Percentiles rank a stretch among this genome's conserved stretches.
These are phyloP conservation scores for Elmis aenea DNA, from an alignment of 2,888 invertebrate species.

Conservation along the genomic window DNA sequence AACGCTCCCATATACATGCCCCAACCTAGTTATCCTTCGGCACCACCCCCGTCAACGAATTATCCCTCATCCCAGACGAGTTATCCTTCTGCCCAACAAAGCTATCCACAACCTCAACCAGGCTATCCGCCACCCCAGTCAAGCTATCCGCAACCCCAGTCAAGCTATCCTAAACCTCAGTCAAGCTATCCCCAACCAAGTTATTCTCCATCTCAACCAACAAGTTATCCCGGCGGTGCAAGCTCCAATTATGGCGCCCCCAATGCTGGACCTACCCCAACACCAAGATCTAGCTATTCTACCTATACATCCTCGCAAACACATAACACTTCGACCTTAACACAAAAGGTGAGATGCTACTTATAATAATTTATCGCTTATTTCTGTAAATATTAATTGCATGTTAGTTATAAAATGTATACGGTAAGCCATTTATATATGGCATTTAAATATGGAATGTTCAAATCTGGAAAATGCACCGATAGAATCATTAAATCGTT, in stretches of 20 bases:
- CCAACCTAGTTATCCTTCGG: conserved; percentile 41
- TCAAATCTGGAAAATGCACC: too few relatives aligned
- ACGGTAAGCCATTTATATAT: too few relatives aligned
- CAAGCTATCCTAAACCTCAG: conserved; percentile 15
- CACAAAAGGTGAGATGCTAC: neutral
- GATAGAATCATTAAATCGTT: too few relatives aligned
- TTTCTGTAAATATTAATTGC: too few relatives aligned
- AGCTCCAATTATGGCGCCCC: too few relatives aligned
- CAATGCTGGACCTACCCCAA: conserved; percentile 6
- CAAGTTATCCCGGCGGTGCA: neutral
- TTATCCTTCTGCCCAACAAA: conserved; percentile 12
- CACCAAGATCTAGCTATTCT: neutral
- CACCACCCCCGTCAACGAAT: conserved; percentile 7
- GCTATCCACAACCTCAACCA: conserved; percentile 13
- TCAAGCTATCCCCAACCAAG: conserved; percentile 4
- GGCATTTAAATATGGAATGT: too few relatives aligned
- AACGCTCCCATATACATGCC: conserved; percentile 48
- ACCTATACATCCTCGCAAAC: neutral
- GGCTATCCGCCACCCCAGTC: conserved; percentile 12
- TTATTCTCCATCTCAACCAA: conserved; percentile 4
- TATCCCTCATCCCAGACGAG: conserved; percentile 10
- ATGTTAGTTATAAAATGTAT: too few relatives aligned
- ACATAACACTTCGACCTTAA: neutral
- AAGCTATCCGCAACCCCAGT: conserved; percentile 5
- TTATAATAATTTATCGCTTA: too few relatives aligned